These are phyloP conservation scores for Drosophila melanocephala DNA, from an alignment of 2,888 invertebrate species.

Conservation along the genomic window DNA sequence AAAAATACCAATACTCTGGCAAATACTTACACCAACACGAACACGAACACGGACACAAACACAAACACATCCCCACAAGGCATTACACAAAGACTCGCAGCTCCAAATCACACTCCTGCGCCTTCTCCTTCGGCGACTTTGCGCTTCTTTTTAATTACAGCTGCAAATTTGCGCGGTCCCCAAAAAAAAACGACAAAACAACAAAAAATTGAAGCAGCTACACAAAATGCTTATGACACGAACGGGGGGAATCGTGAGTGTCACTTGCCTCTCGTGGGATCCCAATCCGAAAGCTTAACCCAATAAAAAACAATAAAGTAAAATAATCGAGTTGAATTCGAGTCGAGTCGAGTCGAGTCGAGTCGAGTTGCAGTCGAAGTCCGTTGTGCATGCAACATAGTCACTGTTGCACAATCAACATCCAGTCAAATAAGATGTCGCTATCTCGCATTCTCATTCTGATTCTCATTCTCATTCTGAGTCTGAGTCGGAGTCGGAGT, in stretches of 20 bases:
- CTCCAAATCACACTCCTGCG: slow-evolving; percentile 20
- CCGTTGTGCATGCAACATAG: neutral
- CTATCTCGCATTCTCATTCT: slow-evolving; percentile 1
- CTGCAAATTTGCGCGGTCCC: slow-evolving; percentile 45
- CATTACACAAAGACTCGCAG: slow-evolving; percentile 11
- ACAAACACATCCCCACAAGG: slow-evolving; percentile 27
- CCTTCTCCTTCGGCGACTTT: slow-evolving; percentile 21
- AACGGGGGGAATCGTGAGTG: slow-evolving; percentile 54
- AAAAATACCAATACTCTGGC: slow-evolving; percentile 40
- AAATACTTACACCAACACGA: slow-evolving; percentile 4
- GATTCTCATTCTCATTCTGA: neutral
- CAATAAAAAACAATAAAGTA: slow-evolving; percentile 1
- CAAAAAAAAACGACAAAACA: neutral
- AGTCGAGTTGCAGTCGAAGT: neutral
- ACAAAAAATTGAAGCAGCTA: slow-evolving; percentile 7
- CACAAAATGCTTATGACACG: slow-evolving; percentile 65
- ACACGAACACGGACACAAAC: neutral
- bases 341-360: neutral
- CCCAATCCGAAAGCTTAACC: slow-evolving; percentile 24
- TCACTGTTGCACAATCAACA: slow-evolving; percentile 37
- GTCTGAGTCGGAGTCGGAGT: neutral
- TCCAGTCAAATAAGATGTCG: slow-evolving; percentile 42
- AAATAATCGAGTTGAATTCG: slow-evolving; percentile 1
- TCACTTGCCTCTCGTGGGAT: slow-evolving; percentile 60
- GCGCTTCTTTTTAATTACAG: slow-evolving; percentile 67